A percentile compares a stretch with the other conserved stretches of the same genome.
phyloP scores from a whole-genome alignment of 2,113 vertebrate species.

The Zapus hudsonius region DNA sequence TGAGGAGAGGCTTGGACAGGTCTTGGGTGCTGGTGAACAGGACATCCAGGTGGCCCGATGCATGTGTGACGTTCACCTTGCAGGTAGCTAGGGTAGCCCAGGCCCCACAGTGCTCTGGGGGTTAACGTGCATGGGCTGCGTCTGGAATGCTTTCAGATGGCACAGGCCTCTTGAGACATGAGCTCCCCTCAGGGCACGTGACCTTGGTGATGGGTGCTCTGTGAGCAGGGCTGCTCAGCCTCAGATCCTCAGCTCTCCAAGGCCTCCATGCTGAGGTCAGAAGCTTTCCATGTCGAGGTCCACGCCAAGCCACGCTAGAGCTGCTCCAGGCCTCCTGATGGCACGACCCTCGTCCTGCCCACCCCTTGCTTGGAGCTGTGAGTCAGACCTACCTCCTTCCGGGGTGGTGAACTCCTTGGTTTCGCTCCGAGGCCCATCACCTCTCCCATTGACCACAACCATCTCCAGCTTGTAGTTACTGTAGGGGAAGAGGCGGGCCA shows the following conservation, averaged over 20 bases:
- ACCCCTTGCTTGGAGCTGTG: not conserved
- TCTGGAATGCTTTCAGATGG: not conserved
- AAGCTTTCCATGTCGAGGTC: too few species aligned
- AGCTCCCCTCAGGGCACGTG: not conserved
- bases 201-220: not conserved
- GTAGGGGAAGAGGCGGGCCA: constrained; percentile 93
- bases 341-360: constrained; percentile 30
- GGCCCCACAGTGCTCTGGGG: not conserved
- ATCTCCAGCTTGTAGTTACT: constrained; percentile 96
- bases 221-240: not conserved
- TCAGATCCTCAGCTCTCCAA: not conserved
- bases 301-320: not conserved
- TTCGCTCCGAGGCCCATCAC: constrained; percentile 93
- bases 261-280: not conserved
- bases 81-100: not conserved
- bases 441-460: constrained; percentile 94
- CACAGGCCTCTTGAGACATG: not conserved
- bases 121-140: not conserved
- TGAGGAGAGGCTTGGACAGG: not conserved
- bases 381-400: constrained; percentile 91
- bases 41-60: not conserved
- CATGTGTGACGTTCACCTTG: not conserved
- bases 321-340: not conserved
- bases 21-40: not conserved
- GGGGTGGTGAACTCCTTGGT: constrained; percentile 93